These are phyloP conservation scores for Epiblema foenella DNA, from an alignment of 2,888 invertebrate species.

Conservation along the genomic window DNA sequence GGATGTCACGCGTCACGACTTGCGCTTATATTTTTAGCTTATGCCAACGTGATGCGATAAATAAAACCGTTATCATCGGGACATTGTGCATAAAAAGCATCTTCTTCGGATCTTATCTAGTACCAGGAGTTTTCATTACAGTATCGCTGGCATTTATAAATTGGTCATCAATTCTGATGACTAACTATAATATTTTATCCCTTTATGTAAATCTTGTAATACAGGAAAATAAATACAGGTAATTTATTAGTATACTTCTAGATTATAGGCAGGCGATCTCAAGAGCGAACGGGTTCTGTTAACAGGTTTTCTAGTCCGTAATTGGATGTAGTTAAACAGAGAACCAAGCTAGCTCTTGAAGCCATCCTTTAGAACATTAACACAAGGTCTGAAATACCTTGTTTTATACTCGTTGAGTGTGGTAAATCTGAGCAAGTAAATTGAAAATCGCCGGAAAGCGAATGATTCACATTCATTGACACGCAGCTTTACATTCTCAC, in stretches of 20 bases:
- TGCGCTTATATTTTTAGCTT: constrained; percentile 8
- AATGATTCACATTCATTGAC: constrained; percentile 43
- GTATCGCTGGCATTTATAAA: constrained; percentile 16
- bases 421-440: constrained; percentile 36
- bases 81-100: not conserved
- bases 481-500: constrained; percentile 29
- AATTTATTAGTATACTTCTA: constrained; percentile 10
- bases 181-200: constrained; percentile 4
- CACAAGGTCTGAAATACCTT: constrained; percentile 16
- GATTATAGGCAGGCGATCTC: constrained; percentile 26
- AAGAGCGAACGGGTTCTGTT: constrained; percentile 31
- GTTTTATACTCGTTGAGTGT: constrained; percentile 11
- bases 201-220: constrained; percentile 6
- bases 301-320: constrained; percentile 30
- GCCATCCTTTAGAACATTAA: constrained; percentile 1
- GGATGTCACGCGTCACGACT: constrained; percentile 31
- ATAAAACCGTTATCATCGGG: not conserved
- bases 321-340: constrained; percentile 31
- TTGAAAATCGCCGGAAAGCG: constrained; percentile 37
- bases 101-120: not conserved
- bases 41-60: not conserved
- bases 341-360: not conserved
- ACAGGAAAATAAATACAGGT: not conserved
- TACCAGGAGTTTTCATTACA: constrained; percentile 4
- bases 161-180: constrained; percentile 20